Evolutionary conservation across 2,113 vertebrate species (phyloP).

Genomic region (Pogonocichla stellata): DNA sequence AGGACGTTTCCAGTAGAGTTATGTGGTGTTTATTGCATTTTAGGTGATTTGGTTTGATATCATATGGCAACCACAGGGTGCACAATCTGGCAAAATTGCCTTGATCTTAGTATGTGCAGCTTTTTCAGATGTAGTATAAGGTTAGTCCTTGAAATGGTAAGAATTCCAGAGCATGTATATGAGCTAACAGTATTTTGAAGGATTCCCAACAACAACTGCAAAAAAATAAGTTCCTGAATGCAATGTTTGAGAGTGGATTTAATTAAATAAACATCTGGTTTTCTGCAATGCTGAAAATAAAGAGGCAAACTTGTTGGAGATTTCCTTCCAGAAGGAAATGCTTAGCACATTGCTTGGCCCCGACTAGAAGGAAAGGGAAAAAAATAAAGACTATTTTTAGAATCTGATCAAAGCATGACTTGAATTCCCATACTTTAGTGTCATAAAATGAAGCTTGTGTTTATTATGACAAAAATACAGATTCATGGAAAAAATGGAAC

Average conservation of each 20-base stretch:
- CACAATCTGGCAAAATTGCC: neutral
- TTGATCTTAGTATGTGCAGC: neutral
- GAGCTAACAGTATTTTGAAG: constrained; percentile 4
- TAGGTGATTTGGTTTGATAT: neutral
- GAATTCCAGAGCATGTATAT: neutral
- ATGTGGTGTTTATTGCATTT: neutral
- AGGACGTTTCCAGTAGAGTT: neutral
- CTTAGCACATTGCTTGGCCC: constrained; percentile 79
- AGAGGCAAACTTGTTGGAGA: constrained; percentile 60
- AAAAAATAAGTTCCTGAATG: neutral
- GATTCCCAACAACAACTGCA: neutral
- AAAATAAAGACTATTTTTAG: constrained; percentile 79
- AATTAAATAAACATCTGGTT: constrained; percentile 82
- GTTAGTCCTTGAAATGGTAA: neutral
- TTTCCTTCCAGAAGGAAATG: constrained; percentile 81
- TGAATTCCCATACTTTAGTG: constrained; percentile 72
- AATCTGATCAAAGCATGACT: constrained; percentile 74
- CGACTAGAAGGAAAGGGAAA: constrained; percentile 44
- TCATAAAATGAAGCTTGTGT: constrained; percentile 59
- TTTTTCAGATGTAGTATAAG: neutral
- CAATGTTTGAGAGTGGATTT: constrained; percentile 53
- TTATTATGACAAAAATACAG: constrained; percentile 72
- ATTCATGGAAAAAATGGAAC: constrained; percentile 35
- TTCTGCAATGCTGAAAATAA: constrained; percentile 61
- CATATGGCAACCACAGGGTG: neutral